Evolutionary conservation across 2,797 vertebrate genomes (phyloP).

Genomic region (Macropodus opercularis): DNA sequence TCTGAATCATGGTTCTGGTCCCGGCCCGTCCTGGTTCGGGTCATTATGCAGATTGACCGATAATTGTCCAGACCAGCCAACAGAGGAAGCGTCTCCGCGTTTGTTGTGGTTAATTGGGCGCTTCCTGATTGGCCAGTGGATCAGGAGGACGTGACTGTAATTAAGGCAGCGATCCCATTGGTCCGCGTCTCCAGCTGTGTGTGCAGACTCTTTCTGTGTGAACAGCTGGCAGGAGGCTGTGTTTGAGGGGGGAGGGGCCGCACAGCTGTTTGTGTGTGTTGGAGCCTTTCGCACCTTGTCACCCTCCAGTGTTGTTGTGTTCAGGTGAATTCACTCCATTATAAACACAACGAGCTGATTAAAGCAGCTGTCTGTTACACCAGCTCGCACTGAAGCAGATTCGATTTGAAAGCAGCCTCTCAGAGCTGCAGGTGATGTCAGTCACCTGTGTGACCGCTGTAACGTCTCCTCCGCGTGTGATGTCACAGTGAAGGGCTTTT

Average conservation of each 20-base stretch:
- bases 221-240: constrained; percentile 83
- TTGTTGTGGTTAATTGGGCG: too few relatives aligned
- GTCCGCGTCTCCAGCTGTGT: constrained; percentile 67
- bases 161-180: constrained; percentile 45
- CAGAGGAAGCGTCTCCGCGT: too few relatives aligned
- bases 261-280: constrained; percentile 43
- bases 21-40: too few relatives aligned
- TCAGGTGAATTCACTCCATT: constrained; percentile 51
- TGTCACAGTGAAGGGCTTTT: too few relatives aligned
- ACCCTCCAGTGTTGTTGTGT: constrained; percentile 43
- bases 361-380: constrained; percentile 21
- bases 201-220: constrained; percentile 62
- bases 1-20: too few relatives aligned
- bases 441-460: too few relatives aligned
- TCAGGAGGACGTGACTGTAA: constrained; percentile 20
- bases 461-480: too few relatives aligned
- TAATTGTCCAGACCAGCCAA: too few relatives aligned
- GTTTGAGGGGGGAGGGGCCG: constrained; percentile 42
- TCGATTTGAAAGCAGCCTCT: background rate
- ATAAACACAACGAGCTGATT: constrained; percentile 37
- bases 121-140: too few relatives aligned
- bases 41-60: too few relatives aligned
- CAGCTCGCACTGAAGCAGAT: background rate
- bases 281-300: constrained; percentile 24
- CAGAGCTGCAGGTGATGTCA: too few relatives aligned